A percentile compares a stretch with the other conserved stretches of the same genome.
phyloP scores from a whole-genome alignment of 2,888 invertebrate species.

The Drosophila pullipes region DNA sequence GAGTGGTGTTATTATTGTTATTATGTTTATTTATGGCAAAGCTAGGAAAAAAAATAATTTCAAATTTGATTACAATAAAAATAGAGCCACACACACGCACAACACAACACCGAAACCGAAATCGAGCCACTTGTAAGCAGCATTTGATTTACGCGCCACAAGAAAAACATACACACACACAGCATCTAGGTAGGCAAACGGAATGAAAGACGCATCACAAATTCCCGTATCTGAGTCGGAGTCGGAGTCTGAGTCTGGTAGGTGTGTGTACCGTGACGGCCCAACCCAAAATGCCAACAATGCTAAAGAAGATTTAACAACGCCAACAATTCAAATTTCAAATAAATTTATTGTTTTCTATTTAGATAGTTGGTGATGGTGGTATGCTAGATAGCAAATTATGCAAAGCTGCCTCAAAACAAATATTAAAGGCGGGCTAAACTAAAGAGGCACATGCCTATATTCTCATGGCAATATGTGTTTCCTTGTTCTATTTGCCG shows the following conservation, averaged over 20 bases:
- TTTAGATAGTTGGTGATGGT: slow-evolving; percentile 46
- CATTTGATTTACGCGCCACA: slow-evolving; percentile 64
- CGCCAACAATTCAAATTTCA: slow-evolving; percentile 17
- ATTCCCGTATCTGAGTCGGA: slow-evolving; percentile 7
- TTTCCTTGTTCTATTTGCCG: slow-evolving; percentile 53
- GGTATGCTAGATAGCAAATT: slow-evolving; percentile 40
- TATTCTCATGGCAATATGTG: slow-evolving; percentile 31
- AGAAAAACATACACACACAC: slow-evolving; percentile 12
- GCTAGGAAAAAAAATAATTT: slow-evolving; percentile 71
- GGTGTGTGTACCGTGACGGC: slow-evolving; percentile 38
- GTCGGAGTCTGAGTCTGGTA: background rate
- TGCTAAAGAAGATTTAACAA: slow-evolving; percentile 41
- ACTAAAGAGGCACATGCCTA: slow-evolving; percentile 37
- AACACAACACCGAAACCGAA: slow-evolving; percentile 8
- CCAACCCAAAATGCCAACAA: slow-evolving; percentile 53
- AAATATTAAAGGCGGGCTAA: slow-evolving; percentile 42
- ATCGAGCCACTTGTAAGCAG: slow-evolving; percentile 65
- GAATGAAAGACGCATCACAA: slow-evolving; percentile 27
- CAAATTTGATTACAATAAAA: slow-evolving; percentile 78
- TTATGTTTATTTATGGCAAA: slow-evolving; percentile 72
- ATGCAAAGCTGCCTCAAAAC: slow-evolving; percentile 59
- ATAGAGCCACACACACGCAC: slow-evolving; percentile 58
- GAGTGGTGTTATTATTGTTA: slow-evolving; percentile 67
- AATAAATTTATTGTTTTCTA: slow-evolving; percentile 71
- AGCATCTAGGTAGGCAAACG: slow-evolving; percentile 43